Conservation (phyloP, 2,113 vertebrate genomes). For the Microcebus tavaratra region DNA sequence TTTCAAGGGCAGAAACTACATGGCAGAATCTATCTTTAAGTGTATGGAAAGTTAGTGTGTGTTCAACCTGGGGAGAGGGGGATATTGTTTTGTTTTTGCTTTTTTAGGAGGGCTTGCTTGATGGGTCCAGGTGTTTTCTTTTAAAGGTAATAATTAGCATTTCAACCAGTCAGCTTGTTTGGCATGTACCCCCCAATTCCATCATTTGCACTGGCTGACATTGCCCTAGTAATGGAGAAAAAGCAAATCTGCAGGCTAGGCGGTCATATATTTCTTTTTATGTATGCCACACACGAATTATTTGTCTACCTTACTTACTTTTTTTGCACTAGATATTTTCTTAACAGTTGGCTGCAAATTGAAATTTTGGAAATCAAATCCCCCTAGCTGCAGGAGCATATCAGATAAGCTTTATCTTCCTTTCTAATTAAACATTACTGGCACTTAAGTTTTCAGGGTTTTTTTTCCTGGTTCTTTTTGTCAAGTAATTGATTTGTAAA, state of each 20-base stretch:
- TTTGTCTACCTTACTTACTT: constrained; percentile 15
- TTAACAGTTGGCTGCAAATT: constrained; percentile 32
- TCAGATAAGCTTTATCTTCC: constrained; percentile 22
- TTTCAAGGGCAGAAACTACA: neutral
- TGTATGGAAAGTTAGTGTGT: neutral
- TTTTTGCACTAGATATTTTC: neutral
- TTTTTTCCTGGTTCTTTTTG: neutral
- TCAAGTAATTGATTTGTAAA: constrained; percentile 43
- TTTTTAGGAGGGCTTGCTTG: neutral
- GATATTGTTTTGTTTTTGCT: neutral
- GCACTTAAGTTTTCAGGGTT: neutral
- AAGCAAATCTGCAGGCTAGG: neutral
- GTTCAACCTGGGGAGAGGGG: neutral
- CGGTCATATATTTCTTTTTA: neutral
- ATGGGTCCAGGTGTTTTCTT: constrained; percentile 47
- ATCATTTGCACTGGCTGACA: neutral
- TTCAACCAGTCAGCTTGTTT: constrained; percentile 78
- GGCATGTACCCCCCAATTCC: constrained; percentile 59
- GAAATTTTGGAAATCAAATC: constrained; percentile 20
- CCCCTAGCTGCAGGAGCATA: neutral
- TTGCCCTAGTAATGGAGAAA: constrained; percentile 44
- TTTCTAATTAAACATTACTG: constrained; percentile 9
- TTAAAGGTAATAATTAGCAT: constrained; percentile 79
- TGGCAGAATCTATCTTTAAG: neutral
- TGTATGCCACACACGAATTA: neutral